These are phyloP conservation scores for Phengaris alcon DNA, from an alignment of 2,888 invertebrate genomes.

Conservation along the genomic window DNA sequence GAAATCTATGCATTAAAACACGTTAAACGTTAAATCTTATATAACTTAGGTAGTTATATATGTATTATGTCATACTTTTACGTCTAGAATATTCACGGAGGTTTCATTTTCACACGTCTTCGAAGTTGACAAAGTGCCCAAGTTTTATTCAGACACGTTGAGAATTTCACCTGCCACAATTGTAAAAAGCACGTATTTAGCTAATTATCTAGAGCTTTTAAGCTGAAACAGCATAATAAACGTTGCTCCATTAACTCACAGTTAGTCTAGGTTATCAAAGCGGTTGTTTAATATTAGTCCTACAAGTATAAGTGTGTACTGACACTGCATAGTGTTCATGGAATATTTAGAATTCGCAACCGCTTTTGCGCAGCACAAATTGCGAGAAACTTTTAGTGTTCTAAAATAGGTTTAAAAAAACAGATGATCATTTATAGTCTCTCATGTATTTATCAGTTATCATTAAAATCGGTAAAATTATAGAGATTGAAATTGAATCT, in stretches of 20 bases:
- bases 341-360: not conserved
- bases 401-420: too few species aligned
- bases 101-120: not conserved
- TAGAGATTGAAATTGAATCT: not conserved
- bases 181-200: constrained; percentile 4
- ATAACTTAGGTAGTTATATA: too few species aligned
- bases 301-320: not conserved
- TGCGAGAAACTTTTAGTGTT: too few species aligned
- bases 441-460: too few species aligned
- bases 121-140: constrained; percentile 7
- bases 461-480: too few species aligned
- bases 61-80: not conserved
- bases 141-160: constrained; percentile 7
- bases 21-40: too few species aligned
- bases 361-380: not conserved
- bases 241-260: constrained; percentile 5
- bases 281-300: not conserved
- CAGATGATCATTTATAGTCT: too few species aligned
- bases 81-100: not conserved
- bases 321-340: not conserved
- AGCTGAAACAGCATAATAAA: constrained; percentile 18
- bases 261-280: not conserved
- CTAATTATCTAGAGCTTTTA: constrained; percentile 9
- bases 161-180: constrained; percentile 5
- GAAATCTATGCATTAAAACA: too few species aligned